Conservation (phyloP, 2,113 vertebrate species). For the Caloenas nicobarica region DNA sequence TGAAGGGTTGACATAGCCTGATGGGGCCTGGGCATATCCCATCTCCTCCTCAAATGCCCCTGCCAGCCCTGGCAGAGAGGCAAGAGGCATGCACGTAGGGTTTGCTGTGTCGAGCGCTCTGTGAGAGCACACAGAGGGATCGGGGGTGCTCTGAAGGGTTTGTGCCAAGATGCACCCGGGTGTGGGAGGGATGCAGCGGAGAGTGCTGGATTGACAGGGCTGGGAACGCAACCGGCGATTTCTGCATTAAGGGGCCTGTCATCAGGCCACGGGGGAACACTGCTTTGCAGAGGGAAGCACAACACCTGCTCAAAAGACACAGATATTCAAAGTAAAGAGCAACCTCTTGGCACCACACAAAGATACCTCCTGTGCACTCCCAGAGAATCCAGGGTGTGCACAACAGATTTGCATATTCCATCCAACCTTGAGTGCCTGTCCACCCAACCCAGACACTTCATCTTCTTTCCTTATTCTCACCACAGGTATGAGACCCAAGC, state of each 20-base stretch:
- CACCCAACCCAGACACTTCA: not conserved
- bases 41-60: not conserved
- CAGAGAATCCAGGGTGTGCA: not conserved
- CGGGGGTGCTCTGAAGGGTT: not conserved
- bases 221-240: not conserved
- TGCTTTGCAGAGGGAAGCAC: conserved; percentile 5
- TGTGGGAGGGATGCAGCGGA: not conserved
- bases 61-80: not conserved
- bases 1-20: not conserved
- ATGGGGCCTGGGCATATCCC: not conserved
- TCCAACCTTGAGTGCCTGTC: accelerated
- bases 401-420: not conserved
- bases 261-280: not conserved
- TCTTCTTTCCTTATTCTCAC: not conserved
- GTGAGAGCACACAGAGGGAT: not conserved
- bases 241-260: conserved; percentile 39
- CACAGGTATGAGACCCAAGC: not conserved
- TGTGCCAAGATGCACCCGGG: not conserved
- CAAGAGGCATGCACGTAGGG: not conserved
- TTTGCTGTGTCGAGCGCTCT: not conserved
- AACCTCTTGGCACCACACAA: not conserved
- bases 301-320: conserved; percentile 39
- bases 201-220: conserved; percentile 27
- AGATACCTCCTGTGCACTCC: not conserved
- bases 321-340: conserved; percentile 12